Evolutionary conservation across 1,140 invertebrate genomes (phyloP), one percentile per base, ranked within the genome.

Genomic region (Streblospio benedicti): DNA sequence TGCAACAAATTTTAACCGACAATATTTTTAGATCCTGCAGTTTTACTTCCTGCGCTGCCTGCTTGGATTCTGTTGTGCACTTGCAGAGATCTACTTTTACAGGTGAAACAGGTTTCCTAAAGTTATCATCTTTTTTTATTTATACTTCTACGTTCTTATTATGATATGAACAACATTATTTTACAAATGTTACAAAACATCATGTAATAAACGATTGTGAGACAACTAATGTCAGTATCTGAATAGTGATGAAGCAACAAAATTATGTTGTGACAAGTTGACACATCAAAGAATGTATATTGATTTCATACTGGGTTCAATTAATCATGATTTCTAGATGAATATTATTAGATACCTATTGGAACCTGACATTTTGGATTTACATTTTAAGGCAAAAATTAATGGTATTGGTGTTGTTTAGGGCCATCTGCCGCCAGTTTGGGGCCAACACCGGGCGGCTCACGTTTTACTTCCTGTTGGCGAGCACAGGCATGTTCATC

Each of bases 81-180:
- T 85, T 32, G 86, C 87, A 70, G 94, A 98, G 79, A 84, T 91
- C 41, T 92, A 90, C 78, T 94, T 97, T 76, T 97, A 96, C 78
- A 90, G 88, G 90, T 93, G 80, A 83, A 4, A 52, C n/a, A n/a
- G n/a, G n/a, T n/a, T n/a, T n/a, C n/a, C n/a, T n/a, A n/a, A n/a
- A n/a, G n/a, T n/a, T n/a, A n/a, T n/a, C n/a, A n/a, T n/a, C n/a
- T n/a, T n/a, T n/a, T n/a, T n/a, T n/a, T n/a, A n/a, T n/a, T n/a
- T n/a, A n/a, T n/a, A n/a, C n/a, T n/a, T n/a, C n/a, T n/a, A n/a
- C n/a, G n/a, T n/a, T n/a, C n/a, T n/a, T n/a, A n/a, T n/a, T n/a
- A n/a, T n/a, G n/a, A n/a, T n/a, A n/a, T n/a, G n/a, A n/a, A n/a
- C n/a, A n/a, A n/a, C n/a, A n/a, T n/a, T n/a, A n/a, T n/a, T n/a